Conservation (phyloP, 2,113 vertebrate genomes). For the Triplophysa rosa region DNA sequence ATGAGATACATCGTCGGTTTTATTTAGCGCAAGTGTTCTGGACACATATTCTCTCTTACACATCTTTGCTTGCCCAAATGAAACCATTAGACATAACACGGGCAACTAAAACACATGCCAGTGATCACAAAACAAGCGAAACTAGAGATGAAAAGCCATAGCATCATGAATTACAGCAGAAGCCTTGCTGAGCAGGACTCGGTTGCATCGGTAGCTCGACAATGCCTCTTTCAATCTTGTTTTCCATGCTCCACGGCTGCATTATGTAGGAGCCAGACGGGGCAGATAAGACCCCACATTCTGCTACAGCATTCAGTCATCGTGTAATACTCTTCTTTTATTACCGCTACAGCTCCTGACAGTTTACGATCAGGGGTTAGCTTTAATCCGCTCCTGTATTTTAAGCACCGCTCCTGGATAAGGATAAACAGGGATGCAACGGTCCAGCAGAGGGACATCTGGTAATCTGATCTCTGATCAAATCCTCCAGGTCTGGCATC, state of each 20-base stretch:
- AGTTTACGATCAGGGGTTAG: slow-evolving; percentile 68
- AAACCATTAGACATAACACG: too few species aligned
- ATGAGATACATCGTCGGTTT: slow-evolving; percentile 5
- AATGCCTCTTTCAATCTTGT: slow-evolving; percentile 11
- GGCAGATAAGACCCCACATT: slow-evolving; percentile 61
- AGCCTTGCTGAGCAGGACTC: neutral
- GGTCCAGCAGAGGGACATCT: slow-evolving; percentile 56
- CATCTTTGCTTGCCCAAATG: too few species aligned
- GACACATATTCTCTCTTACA: too few species aligned
- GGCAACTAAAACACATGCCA: too few species aligned
- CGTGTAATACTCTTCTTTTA: slow-evolving; percentile 77
- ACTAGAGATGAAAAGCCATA: too few species aligned
- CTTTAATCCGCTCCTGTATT: slow-evolving; percentile 61
- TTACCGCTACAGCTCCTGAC: slow-evolving; percentile 69
- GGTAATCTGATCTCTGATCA: slow-evolving; percentile 61
- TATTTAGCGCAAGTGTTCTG: slow-evolving; percentile 23
- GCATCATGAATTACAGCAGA: slow-evolving; percentile 1
- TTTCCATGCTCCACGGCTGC: slow-evolving; percentile 29
- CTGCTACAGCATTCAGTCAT: slow-evolving; percentile 74
- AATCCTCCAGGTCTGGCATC: slow-evolving; percentile 12
- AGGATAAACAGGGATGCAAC: slow-evolving; percentile 56
- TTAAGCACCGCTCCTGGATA: slow-evolving; percentile 56
- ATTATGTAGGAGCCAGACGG: slow-evolving; percentile 63
- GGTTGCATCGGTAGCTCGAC: slow-evolving; percentile 1
- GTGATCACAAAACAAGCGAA: too few species aligned